A percentile compares a stretch with the other conserved stretches of the same genome.
Conservation (phyloP, 2,797 vertebrate genomes). For the Oreochromis grahami region DNA sequence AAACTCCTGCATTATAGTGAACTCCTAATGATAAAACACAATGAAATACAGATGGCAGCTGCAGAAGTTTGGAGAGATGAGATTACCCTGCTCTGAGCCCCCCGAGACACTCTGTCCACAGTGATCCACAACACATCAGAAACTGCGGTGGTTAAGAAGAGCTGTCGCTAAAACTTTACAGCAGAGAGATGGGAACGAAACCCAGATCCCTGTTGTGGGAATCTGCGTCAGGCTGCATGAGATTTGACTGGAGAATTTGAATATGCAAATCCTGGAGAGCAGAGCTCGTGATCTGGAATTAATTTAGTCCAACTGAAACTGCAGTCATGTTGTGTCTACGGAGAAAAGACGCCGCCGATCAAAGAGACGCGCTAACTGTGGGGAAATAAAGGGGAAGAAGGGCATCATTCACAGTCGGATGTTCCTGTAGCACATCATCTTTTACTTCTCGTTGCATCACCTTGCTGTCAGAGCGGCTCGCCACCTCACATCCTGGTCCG, state of each 20-base stretch:
- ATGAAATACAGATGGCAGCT: not conserved
- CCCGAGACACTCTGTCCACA: not conserved
- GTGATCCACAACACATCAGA: not conserved
- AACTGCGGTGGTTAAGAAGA: not conserved
- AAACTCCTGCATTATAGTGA: not conserved
- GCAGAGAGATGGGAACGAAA: not conserved
- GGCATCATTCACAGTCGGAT: slow-evolving; percentile 28
- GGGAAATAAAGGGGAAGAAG: slow-evolving; percentile 1
- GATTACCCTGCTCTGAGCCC: not conserved
- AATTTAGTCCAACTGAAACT: slow-evolving; percentile 26
- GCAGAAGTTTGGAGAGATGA: not conserved
- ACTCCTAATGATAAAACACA: not conserved
- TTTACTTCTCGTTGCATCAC: slow-evolving; percentile 70
- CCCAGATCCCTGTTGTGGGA: slow-evolving; percentile 16
- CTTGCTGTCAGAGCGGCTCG: slow-evolving; percentile 28
- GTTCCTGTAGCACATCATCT: slow-evolving; percentile 50
- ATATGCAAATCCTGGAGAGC: slow-evolving; percentile 49
- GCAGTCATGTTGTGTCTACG: slow-evolving; percentile 28
- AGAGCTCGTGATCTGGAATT: slow-evolving; percentile 28
- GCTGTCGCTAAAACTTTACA: not conserved
- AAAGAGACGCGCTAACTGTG: slow-evolving; percentile 26
- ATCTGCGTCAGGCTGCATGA: slow-evolving; percentile 1
- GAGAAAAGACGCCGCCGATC: slow-evolving; percentile 40
- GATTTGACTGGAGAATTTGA: slow-evolving; percentile 53
- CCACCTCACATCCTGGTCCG: not conserved